A percentile compares a stretch with the other conserved stretches of the same genome.
Evolutionary conservation across 2,797 vertebrate genomes (phyloP).

Genomic region (Heliangelus exortis): DNA sequence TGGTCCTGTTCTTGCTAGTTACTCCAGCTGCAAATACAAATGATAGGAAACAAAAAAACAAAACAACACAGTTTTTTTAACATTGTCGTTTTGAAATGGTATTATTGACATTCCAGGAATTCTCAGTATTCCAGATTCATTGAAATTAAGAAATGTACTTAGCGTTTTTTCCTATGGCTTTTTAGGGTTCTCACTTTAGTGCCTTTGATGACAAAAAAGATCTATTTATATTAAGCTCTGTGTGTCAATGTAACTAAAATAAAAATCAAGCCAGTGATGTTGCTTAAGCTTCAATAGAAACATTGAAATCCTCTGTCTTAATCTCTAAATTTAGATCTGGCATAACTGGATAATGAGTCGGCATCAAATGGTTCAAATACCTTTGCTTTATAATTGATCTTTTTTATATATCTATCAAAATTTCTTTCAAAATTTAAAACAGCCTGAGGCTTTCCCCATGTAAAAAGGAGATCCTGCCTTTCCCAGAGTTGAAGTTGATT

Average conservation of each 20-base stretch:
- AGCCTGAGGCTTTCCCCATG: background rate
- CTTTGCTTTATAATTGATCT: constrained; percentile 2
- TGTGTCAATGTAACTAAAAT: background rate
- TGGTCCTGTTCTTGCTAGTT: background rate
- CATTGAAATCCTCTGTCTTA: background rate
- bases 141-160: background rate
- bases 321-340: background rate
- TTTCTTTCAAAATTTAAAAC: constrained; percentile 14
- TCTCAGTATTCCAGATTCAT: background rate
- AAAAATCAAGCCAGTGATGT: background rate
- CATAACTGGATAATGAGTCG: background rate
- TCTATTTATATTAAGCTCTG: background rate
- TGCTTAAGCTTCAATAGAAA: background rate
- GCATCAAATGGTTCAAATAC: background rate
- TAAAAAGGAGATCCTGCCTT: background rate
- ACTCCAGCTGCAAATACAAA: background rate
- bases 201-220: background rate
- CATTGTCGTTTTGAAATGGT: background rate
- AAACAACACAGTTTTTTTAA: background rate
- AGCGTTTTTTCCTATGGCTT: background rate
- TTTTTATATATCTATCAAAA: background rate
- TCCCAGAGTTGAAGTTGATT: constrained; percentile 24
- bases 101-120: background rate
- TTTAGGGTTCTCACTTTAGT: background rate
- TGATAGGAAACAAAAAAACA: background rate